Conservation (phyloP, 2,797 vertebrate genomes). For the Cheirogaleus major region DNA sequence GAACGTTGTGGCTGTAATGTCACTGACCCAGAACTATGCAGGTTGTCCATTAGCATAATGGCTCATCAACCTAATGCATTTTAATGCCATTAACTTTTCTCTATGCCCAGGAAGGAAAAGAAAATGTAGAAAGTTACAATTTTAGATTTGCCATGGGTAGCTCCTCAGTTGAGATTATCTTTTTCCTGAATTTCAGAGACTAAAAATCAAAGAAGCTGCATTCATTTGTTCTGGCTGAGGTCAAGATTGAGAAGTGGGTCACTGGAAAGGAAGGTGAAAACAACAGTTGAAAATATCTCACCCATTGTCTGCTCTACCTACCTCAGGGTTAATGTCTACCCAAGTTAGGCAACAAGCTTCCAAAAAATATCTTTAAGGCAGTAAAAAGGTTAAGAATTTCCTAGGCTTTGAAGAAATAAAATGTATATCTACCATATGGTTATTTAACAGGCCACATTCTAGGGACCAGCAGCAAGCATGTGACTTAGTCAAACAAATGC, state of each 20-base stretch:
- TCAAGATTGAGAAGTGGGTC: background rate
- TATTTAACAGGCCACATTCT: background rate
- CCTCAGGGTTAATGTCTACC: background rate
- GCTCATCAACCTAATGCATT: slow-evolving; percentile 73
- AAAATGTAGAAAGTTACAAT: slow-evolving; percentile 40
- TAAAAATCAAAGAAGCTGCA: background rate
- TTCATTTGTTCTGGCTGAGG: background rate
- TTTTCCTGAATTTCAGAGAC: background rate
- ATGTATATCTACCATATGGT: background rate
- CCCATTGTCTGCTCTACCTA: background rate
- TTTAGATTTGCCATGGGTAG: slow-evolving; percentile 34
- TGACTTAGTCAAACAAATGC: background rate
- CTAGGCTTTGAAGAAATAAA: background rate
- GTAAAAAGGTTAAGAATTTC: background rate
- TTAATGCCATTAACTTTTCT: slow-evolving; percentile 72
- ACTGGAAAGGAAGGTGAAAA: background rate
- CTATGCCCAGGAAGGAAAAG: slow-evolving; percentile 32
- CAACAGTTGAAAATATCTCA: background rate
- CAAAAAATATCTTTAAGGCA: background rate
- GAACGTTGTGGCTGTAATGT: slow-evolving; percentile 48
- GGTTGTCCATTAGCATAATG: slow-evolving; percentile 75
- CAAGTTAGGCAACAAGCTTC: background rate
- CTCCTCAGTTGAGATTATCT: background rate
- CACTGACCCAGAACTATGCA: slow-evolving; percentile 72
- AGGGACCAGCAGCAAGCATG: background rate